Evolutionary conservation across 2,113 vertebrate genomes (phyloP).

Genomic region (Grantiella picta): DNA sequence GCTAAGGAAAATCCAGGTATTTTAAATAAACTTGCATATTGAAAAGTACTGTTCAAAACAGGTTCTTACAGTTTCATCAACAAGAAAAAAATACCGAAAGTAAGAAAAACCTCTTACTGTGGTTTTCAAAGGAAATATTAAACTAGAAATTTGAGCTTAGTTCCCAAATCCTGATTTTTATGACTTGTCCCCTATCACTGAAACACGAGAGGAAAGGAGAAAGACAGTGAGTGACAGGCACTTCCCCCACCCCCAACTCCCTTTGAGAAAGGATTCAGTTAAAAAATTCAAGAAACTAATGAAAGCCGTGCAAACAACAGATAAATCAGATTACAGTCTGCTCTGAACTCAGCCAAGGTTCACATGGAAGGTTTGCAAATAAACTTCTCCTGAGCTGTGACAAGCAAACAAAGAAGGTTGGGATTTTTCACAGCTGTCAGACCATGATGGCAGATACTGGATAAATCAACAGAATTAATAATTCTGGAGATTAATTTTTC

Average conservation of each 20-base stretch:
- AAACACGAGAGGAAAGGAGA: neutral
- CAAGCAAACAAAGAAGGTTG: neutral
- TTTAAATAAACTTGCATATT: neutral
- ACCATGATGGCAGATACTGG: neutral
- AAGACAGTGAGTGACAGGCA: neutral
- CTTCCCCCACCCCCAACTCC: neutral
- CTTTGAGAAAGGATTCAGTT: neutral
- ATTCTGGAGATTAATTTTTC: neutral
- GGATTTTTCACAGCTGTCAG: neutral
- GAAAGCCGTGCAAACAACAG: slow-evolving; percentile 4
- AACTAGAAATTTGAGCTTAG: neutral
- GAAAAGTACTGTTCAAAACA: neutral
- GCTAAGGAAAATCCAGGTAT: neutral
- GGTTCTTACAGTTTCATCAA: neutral
- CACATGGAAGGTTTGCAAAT: neutral
- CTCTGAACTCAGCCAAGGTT: neutral
- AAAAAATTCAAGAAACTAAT: slow-evolving; percentile 4
- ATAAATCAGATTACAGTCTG: neutral
- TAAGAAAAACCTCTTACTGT: neutral
- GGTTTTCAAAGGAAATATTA: neutral
- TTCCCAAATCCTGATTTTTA: neutral
- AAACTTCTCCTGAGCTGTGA: neutral
- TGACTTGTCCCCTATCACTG: neutral
- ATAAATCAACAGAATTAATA: neutral
- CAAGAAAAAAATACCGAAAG: neutral